Conservation (phyloP, 2,888 invertebrate genomes). For the Pseudococcus jackbeardsleyi region DNA sequence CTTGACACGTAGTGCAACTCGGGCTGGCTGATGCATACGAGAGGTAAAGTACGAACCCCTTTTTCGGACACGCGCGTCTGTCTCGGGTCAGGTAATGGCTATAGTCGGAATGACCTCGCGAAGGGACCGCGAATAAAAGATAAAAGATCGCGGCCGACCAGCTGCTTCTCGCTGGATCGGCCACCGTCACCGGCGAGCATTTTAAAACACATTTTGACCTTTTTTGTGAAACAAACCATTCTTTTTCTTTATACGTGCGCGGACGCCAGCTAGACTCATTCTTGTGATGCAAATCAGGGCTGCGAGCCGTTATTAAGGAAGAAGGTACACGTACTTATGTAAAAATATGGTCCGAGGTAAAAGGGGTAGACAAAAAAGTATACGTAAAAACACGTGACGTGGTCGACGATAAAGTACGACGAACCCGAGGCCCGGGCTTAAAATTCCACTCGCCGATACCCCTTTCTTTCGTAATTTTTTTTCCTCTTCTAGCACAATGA, state of each 20-base stretch:
- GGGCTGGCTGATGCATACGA: not conserved
- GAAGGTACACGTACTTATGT: not conserved
- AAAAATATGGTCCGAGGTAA: not conserved
- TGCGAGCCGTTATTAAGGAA: conserved; percentile 3
- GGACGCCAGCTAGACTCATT: conserved; percentile 29
- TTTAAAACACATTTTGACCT: conserved; percentile 63
- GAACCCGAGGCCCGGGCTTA: conserved; percentile 21
- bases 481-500: not conserved
- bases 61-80: conserved; percentile 64
- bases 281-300: conserved; percentile 60
- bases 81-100: conserved; percentile 62
- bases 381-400: not conserved
- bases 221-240: conserved; percentile 12
- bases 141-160: conserved; percentile 59
- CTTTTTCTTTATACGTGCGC: conserved; percentile 17
- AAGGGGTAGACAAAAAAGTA: not conserved
- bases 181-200: not conserved
- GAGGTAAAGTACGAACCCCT: conserved; percentile 32
- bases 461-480: not conserved
- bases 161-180: conserved; percentile 47
- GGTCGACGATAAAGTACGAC: conserved; percentile 42
- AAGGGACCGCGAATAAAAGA: conserved; percentile 64
- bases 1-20: conserved; percentile 29
- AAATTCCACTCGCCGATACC: not conserved
- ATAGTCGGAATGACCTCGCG: conserved; percentile 62